Base-by-base conservation (phyloP, 2,888 invertebrate genomes). In the Agrochola circellaris region DNA sequence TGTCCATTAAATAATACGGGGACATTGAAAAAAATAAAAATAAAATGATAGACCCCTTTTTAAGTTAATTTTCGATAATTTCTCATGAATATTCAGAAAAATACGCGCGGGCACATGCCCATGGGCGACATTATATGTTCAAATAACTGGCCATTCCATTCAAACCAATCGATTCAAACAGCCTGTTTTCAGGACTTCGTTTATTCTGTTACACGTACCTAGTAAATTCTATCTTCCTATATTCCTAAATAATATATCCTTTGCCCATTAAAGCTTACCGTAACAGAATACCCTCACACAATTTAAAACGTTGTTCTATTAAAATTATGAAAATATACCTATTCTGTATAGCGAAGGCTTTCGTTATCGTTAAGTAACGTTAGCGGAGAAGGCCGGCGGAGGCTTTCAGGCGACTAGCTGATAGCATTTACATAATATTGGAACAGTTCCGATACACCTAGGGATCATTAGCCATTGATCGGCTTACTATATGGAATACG, bases 401-500 rank as follows among this genome's bases (percentile, higher is more conserved):
- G 91, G 93, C 94, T 93, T 91, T 91, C 92, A 89, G 89, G 88
- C 90, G 89, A 89, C 90, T 90, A 87, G 92, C 92, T 93, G 94
- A 94, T 94, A 93, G 92, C 91, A 95, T 96, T 96, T 94, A 94
- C 96, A 95, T 96, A 96, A 95, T 95, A 94, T 93, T 93, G 91
- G 89, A 94, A 91, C 92, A 91, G 91, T 91, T 91, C 87, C 93
- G 92, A 94, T 94, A 93, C 91, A 94, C 93, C 93, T 92, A 92
- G 88, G 88, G 93, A 93, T 95, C 95, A 95, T 96, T 95, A 95
- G 93, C 92, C 91, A 92, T 91, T 92, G 94, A 95, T 94, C 93
- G 92, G 92, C 92, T 95, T 94, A 94, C 90, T 92, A 92, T 92
- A 92, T 91, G 88, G 88, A 90, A 90, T 91, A 89, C 89, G 88